These are phyloP conservation scores for Drosophila pachea DNA, from an alignment of 1,140 invertebrate genomes.

Conservation along the genomic window DNA sequence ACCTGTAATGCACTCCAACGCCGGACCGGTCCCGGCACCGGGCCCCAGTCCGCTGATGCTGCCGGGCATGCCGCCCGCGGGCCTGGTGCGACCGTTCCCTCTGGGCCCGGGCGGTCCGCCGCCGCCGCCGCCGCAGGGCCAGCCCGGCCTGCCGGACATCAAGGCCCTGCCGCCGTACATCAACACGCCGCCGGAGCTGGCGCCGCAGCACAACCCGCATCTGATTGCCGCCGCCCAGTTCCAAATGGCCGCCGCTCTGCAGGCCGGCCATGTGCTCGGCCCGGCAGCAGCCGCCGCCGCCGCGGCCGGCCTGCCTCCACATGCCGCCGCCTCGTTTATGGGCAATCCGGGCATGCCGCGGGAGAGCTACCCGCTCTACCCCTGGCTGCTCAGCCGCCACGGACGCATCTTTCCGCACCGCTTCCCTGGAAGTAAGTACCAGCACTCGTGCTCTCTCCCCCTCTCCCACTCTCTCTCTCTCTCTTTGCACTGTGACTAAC, in stretches of 20 bases:
- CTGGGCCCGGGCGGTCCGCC: constrained; percentile 66
- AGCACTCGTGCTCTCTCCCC: no score
- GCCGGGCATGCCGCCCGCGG: constrained; percentile 73
- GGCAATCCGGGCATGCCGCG: constrained; percentile 83
- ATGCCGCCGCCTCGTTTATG: constrained; percentile 81
- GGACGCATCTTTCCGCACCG: constrained; percentile 93
- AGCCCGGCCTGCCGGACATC: constrained; percentile 72
- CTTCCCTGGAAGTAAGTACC: constrained; percentile 90
- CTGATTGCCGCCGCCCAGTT: constrained; percentile 85
- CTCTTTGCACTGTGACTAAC: constrained; percentile 18
- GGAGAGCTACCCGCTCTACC: constrained; percentile 92
- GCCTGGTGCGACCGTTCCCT: constrained; percentile 68
- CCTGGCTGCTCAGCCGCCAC: constrained; percentile 93
- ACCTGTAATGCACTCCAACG: constrained; percentile 45
- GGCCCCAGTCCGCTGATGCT: constrained; percentile 60
- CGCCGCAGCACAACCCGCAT: constrained; percentile 83
- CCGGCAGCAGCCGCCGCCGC: constrained; percentile 72
- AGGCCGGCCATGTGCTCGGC: constrained; percentile 79
- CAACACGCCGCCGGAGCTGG: constrained; percentile 82
- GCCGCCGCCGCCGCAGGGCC: constrained; percentile 32
- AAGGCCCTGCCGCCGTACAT: constrained; percentile 81
- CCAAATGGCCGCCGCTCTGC: constrained; percentile 83
- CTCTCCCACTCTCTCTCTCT: neutral
- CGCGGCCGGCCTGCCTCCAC: constrained; percentile 79
- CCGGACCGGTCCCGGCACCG: constrained; percentile 1